Conservation (phyloP, 2,113 vertebrate species). For the Gopherus evgoodei region DNA sequence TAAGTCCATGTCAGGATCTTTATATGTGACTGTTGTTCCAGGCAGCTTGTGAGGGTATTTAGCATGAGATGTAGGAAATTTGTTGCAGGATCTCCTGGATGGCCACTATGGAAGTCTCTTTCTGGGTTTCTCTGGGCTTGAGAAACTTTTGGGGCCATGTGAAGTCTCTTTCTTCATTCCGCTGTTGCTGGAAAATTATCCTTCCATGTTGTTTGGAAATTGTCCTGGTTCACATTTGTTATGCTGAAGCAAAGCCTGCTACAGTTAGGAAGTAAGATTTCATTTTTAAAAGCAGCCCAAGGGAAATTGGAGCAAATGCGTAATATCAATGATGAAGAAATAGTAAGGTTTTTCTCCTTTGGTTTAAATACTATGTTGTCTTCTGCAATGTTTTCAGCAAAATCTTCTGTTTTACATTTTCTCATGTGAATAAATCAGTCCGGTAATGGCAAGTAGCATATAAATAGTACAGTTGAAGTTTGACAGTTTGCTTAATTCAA, state of each 20-base stretch:
- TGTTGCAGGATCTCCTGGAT: background rate
- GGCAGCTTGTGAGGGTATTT: background rate
- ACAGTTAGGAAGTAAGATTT: too few species aligned
- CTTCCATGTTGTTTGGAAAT: background rate
- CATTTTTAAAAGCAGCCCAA: too few species aligned
- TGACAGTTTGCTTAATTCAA: background rate
- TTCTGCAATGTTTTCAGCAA: too few species aligned
- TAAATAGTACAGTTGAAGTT: too few species aligned
- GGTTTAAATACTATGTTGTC: too few species aligned
- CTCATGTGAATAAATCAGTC: too few species aligned
- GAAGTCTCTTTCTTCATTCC: background rate
- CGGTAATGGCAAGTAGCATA: background rate
- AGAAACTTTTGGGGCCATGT: background rate
- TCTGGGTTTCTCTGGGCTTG: background rate
- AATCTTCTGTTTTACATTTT: too few species aligned
- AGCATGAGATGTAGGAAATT: background rate
- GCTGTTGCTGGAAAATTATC: background rate
- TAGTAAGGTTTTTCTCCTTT: too few species aligned
- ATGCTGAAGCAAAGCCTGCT: background rate
- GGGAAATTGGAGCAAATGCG: too few species aligned
- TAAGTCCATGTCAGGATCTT: too few species aligned
- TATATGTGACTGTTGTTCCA: too few species aligned
- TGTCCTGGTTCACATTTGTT: background rate
- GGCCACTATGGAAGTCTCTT: background rate
- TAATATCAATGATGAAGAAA: too few species aligned